A percentile compares a stretch with the other conserved stretches of the same genome.
Conservation (phyloP, 2,113 vertebrate species). For the Callopanchax toddi region DNA sequence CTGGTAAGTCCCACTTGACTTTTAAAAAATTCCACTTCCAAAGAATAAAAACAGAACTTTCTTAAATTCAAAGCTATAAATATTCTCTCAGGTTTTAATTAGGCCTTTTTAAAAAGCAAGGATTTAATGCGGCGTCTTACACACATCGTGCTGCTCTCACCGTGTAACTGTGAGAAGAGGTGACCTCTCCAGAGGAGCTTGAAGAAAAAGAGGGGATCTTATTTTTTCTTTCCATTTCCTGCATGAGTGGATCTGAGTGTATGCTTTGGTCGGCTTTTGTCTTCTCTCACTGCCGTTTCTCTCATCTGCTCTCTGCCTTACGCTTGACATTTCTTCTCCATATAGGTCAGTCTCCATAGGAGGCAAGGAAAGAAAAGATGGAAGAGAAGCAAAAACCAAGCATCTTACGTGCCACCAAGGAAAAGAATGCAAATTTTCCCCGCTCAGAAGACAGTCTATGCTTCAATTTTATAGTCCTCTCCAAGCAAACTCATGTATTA, state of each 20-base stretch:
- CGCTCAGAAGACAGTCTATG: slow-evolving; percentile 36
- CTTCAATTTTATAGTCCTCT: slow-evolving; percentile 32
- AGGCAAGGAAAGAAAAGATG: slow-evolving; percentile 18
- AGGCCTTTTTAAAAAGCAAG: slow-evolving; percentile 39
- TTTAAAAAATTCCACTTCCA: background rate
- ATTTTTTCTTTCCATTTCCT: slow-evolving; percentile 74
- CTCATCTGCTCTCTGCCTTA: slow-evolving; percentile 60
- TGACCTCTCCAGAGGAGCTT: slow-evolving; percentile 53
- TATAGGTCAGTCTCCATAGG: slow-evolving; percentile 72
- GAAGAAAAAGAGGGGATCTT: slow-evolving; percentile 51
- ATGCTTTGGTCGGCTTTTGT: slow-evolving; percentile 73
- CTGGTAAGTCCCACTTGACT: no score
- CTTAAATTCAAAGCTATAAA: slow-evolving; percentile 10
- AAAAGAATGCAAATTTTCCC: slow-evolving; percentile 67
- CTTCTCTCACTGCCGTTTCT: slow-evolving; percentile 51
- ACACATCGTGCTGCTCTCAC: slow-evolving; percentile 40
- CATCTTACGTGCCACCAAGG: slow-evolving; percentile 25
- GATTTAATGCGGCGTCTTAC: slow-evolving; percentile 20
- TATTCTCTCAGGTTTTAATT: slow-evolving; percentile 56
- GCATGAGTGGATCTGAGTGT: slow-evolving; percentile 73
- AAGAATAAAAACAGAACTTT: slow-evolving; percentile 12
- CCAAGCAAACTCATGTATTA: slow-evolving; percentile 21
- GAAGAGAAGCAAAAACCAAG: slow-evolving; percentile 3
- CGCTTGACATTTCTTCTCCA: slow-evolving; percentile 73
- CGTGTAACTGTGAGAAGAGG: slow-evolving; percentile 36